These are phyloP conservation scores for Piscicola geometra DNA, from an alignment of 2,888 invertebrate species.

Conservation along the genomic window DNA sequence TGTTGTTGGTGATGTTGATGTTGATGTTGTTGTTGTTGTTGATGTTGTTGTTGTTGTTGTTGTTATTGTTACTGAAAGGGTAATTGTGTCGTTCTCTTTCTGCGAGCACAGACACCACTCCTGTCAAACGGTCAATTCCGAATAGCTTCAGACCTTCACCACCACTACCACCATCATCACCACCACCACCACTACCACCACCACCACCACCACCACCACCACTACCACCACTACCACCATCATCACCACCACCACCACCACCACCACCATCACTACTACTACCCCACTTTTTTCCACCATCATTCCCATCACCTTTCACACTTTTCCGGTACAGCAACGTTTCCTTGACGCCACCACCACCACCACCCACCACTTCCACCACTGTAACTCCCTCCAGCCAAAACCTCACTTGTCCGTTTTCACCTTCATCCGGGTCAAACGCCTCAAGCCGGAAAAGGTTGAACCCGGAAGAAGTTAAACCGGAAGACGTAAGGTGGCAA, in stretches of 20 bases:
- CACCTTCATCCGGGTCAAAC: constrained; percentile 25
- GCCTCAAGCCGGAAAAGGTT: constrained; percentile 27
- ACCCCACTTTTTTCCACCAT: not conserved
- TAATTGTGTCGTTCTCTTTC: too few species aligned
- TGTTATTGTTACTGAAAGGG: too few species aligned
- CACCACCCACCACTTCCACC: constrained; percentile 2
- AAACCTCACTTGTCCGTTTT: constrained; percentile 20
- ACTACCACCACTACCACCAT: constrained; percentile 7
- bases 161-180: too few species aligned
- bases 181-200: constrained; percentile 9
- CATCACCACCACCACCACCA: not conserved
- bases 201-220: constrained; percentile 19
- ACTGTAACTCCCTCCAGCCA: not conserved
- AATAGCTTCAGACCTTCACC: too few species aligned
- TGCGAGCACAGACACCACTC: too few species aligned
- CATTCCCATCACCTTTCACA: constrained; percentile 2
- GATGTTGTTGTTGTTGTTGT: too few species aligned
- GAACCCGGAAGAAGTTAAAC: constrained; percentile 13
- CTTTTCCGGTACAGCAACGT: too few species aligned
- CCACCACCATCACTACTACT: constrained; percentile 1
- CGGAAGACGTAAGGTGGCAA: constrained; percentile 18
- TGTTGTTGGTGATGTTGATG: too few species aligned
- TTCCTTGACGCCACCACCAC: not conserved
- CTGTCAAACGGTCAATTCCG: too few species aligned
- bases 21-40: too few species aligned